phyloP scores from a whole-genome alignment of 2,797 vertebrate species.

The Notolepis coatsorum region DNA sequence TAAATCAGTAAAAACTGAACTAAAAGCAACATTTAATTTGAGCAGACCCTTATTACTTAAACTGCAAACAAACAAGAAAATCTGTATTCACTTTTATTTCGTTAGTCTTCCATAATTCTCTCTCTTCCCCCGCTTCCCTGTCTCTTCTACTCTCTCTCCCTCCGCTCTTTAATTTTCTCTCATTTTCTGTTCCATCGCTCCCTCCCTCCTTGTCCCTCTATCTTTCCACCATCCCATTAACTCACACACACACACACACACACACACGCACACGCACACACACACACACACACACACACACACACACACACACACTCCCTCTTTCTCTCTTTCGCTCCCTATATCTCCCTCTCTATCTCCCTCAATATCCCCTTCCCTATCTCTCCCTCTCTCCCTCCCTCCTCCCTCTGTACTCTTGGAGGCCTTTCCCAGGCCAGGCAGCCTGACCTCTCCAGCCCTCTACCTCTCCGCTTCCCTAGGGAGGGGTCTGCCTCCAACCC shows the following conservation, averaged over 20 bases:
- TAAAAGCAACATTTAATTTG: too few relatives aligned
- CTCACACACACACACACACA: constrained; percentile 57
- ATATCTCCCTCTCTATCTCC: constrained; percentile 30
- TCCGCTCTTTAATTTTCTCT: constrained; percentile 11
- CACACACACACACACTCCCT: constrained; percentile 5
- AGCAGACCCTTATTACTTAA: too few relatives aligned
- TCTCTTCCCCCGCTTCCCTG: constrained; percentile 11
- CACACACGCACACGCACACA: constrained; percentile 49
- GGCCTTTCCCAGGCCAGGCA: constrained; percentile 79
- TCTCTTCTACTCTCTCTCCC: constrained; percentile 37
- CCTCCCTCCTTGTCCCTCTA: constrained; percentile 62
- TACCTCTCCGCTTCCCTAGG: constrained; percentile 73
- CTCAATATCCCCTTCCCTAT: constrained; percentile 20
- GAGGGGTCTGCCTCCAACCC: constrained; percentile 58
- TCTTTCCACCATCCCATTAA: constrained; percentile 52
- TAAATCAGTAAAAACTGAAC: too few relatives aligned
- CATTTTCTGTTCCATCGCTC: constrained; percentile 60
- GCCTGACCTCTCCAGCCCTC: constrained; percentile 74
- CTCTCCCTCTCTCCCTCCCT: constrained; percentile 21
- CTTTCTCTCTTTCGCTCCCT: constrained; percentile 26
- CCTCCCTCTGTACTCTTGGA: constrained; percentile 48
- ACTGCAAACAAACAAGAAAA: too few relatives aligned
- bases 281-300: constrained; percentile 28
- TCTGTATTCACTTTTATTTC: too few relatives aligned
- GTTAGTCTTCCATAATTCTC: constrained; percentile 11